phyloP scores from a whole-genome alignment of 2,113 vertebrate genomes.

The Triplophysa dalaica region DNA sequence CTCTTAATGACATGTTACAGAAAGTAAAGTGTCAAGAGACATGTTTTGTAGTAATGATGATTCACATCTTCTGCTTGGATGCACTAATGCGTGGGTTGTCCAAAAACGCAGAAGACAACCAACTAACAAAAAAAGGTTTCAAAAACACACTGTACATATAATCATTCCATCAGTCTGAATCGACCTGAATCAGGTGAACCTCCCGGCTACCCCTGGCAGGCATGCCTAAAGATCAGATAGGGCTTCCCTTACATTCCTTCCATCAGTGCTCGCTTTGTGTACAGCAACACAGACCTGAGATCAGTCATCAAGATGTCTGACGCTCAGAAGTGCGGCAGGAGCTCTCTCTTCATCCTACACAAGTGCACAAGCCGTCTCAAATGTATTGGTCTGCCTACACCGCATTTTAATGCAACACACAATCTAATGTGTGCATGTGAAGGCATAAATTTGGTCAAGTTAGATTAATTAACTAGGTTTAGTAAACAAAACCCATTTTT shows the following conservation, averaged over 20 bases:
- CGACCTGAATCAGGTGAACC: constrained; percentile 9
- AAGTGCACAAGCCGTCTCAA: neutral
- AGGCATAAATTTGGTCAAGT: no score
- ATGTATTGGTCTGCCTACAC: neutral
- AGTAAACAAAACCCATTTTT: no score
- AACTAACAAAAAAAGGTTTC: neutral
- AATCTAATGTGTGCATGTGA: neutral
- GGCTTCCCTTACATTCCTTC: constrained; percentile 21
- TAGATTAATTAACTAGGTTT: no score
- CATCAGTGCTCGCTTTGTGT: constrained; percentile 10
- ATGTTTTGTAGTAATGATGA: neutral
- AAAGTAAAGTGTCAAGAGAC: constrained; percentile 14
- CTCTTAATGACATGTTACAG: constrained; percentile 14
- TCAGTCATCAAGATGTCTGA: constrained; percentile 57
- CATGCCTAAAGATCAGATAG: constrained; percentile 49
- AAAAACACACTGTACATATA: neutral
- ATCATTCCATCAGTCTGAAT: neutral
- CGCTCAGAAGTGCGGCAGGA: constrained; percentile 43
- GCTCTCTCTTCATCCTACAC: neutral
- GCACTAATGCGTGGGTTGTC: neutral
- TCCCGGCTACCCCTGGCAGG: constrained; percentile 12
- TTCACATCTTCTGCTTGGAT: neutral
- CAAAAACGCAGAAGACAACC: neutral
- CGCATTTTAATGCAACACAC: neutral
- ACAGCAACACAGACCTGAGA: constrained; percentile 39